Evolutionary conservation across 2,888 invertebrate species (phyloP), one percentile per base, ranked within the genome.

Genomic region (Gortyna flavago): DNA sequence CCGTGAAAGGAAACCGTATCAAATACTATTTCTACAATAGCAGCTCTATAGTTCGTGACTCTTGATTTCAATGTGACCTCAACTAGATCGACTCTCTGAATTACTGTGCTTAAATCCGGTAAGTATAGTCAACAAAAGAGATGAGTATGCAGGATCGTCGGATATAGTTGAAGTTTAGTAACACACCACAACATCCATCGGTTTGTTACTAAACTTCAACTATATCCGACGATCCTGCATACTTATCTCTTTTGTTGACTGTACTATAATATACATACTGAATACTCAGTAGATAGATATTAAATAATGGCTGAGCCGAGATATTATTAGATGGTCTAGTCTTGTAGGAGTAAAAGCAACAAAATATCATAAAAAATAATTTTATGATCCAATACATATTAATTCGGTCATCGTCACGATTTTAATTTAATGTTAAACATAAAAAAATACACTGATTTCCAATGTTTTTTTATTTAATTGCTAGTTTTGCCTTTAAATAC

Each of bases 31-130:
- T 79, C 67, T 76, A 79, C 68, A 78, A 80, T 57, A 68, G 62
- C 65, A 59, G 61, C 61, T 85, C 51, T 38, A 54, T 51, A 78
- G 75, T 74, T 81, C 79, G 82, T 87, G 87, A 87, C 80, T 88
- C 83, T 69, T 57, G 64, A 77, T 78, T 76, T 70, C 75, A 87
- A 79, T 77, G 78, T 85, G 84, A 87, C 84, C 88, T 84, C 74
- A 87, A 68, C 44, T 76, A 75, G 77, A 79, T 76, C 76, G 73
- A 80, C 70, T 79, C 75, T 88, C 67, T 84, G 65, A 70, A 77
- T n/a, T n/a, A n/a, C 69, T 85, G 65, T 72, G 72, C 32, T 72
- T 73, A 81, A 79, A 87, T 82, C 72, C 68, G 73, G 35, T 35
- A 35, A 35, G 35, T 35, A 35, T 3, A n/a, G n/a, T n/a, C n/a